Evolutionary conservation across 2,797 vertebrate species (phyloP), one percentile per base, ranked within the genome.

Genomic region (Xiphophorus birchmanni): DNA sequence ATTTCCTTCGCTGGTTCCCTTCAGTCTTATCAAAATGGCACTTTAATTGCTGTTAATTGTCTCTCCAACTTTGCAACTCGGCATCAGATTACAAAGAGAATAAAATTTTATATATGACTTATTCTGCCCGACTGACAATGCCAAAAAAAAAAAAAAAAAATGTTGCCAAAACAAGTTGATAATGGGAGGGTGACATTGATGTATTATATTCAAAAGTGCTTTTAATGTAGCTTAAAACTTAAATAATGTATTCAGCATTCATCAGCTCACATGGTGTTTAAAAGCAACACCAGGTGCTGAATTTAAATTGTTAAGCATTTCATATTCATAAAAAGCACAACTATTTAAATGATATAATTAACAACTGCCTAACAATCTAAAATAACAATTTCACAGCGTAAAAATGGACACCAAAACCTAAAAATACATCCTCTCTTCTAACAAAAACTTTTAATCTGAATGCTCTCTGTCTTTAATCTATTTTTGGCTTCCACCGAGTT

Each of bases 381-480:
- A 40, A 40, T 67, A 26, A 69, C 5, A 42, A 10, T 2, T 4
- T 18, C 37, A 69, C 17, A 21, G 17, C 0, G 3, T 26, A 42
- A 13, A 21, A 37, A 37, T 5, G 35, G 35, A 23, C 18, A 67
- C 18, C 15, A 8, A 21, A 35, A 23, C 63, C 15, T 65, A 35
- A 65, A 65, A 65, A 11, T 69, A 0, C 65, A 26, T 2, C 4
- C 37, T 69, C 2, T 26, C 37, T 26, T 69, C 9, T 26, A 42
- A 6, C 37, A 42, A 23, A 42, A 37, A 42, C 9, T 78, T 76
- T 73, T 45, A 79, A 42, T 78, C 37, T 23, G 26, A 40, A 80
- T 35, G 17, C 17, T 74, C 18, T 26, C 80, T 45, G 54, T 23
- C 47, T 50, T 75, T 52, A 21, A 67, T 86, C 84, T 86, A 85